Base-by-base conservation (phyloP, 2,888 invertebrate species). In the Suillia variegata region DNA sequence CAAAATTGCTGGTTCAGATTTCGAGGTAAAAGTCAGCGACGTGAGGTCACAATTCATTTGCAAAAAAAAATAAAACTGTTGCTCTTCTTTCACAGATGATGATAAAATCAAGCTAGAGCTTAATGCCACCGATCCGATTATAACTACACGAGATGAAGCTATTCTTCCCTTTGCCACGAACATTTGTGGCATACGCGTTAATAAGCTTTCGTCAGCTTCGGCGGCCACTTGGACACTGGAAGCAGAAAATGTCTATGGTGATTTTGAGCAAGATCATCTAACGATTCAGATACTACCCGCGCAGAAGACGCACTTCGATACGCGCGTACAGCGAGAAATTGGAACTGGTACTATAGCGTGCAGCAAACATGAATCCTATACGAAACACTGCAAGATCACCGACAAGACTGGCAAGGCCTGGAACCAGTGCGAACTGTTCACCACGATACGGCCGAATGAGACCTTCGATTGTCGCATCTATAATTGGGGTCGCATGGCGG, bases 141-240 rank as follows among this genome's bases (percentile, higher is more conserved):
- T 59, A 49, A 71, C 69, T 5, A 56, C 34, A 15, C 63, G 67
- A 12, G 69, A 64, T 15, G 73, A 72, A 42, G 42, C 52, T 4
- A 57, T 73, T 2, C 51, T 66, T 12, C 67, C 68, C 10, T 72
- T 68, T 52, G 33, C 67, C 1, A n/a, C 54, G 8, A 51, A 50
- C 15, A 47, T 67, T 5, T 73, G 73, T 38, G 73, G 73, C 10
- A 62, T 73, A 53, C 67, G 69, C 10, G 70, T 72, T 8, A 58
- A 61, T 15, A 62, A 65, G 13, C 49, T 70, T 5, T 64, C 66
- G 5, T 22, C 57, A 12, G 61, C 59, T 6, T 67, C 71, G 5
- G 63, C 59, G 6, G 65, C 58, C 3, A 38, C 51, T 31, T 66
- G 72, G 70, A 50, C 60, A 1, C 17, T 73, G 56, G 58, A 65